These are phyloP conservation scores for Falco berigora DNA, from an alignment of 2,797 vertebrate genomes.

Conservation along the genomic window DNA sequence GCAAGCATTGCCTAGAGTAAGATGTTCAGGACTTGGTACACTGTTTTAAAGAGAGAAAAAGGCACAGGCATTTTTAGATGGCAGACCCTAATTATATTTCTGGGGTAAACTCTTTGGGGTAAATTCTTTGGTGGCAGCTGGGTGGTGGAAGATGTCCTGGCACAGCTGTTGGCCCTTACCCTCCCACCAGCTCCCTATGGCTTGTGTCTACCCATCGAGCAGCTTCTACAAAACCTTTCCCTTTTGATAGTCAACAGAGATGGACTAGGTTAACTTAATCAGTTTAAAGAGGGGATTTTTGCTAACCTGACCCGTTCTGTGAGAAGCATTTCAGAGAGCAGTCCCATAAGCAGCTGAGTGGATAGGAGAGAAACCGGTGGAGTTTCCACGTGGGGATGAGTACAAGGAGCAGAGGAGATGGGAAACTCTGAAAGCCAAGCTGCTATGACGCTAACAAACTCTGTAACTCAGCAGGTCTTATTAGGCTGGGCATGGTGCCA, in stretches of 20 bases:
- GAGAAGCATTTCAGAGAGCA: not conserved
- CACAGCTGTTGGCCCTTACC: not conserved
- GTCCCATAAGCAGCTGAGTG: not conserved
- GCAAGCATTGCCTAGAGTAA: not conserved
- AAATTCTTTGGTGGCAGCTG: not conserved
- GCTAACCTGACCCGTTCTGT: not conserved
- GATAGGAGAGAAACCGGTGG: not conserved
- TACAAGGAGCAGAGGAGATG: not conserved
- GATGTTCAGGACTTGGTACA: not conserved
- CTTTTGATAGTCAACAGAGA: not conserved
- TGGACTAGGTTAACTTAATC: not conserved
- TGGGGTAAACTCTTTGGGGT: not conserved
- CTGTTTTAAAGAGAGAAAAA: not conserved
- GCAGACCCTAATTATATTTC: not conserved
- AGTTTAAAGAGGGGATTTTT: not conserved
- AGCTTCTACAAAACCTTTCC: not conserved
- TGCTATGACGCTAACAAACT: not conserved
- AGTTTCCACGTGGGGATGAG: not conserved
- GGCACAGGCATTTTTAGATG: not conserved
- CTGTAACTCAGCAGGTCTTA: not conserved
- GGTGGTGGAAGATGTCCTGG: not conserved
- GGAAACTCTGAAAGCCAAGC: not conserved
- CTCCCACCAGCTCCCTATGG: not conserved
- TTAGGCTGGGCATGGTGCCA: constrained; percentile 15
- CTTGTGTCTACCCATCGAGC: not conserved